Evolutionary conservation across 2,797 vertebrate species (phyloP).

Genomic region (Pitangus sulphuratus): DNA sequence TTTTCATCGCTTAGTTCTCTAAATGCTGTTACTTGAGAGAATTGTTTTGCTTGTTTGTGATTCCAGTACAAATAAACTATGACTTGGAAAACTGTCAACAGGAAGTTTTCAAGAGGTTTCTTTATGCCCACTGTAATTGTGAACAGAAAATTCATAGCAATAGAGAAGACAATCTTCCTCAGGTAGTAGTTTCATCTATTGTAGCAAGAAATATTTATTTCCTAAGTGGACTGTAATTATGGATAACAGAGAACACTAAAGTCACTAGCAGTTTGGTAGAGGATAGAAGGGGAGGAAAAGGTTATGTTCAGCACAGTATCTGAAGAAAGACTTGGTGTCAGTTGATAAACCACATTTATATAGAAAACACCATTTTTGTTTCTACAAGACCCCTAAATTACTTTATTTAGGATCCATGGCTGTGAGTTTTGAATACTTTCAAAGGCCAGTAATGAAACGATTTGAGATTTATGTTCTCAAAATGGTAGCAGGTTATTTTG

Average conservation of each 20-base stretch:
- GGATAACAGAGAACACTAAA: background rate
- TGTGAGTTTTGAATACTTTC: background rate
- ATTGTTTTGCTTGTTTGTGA: slow-evolving; percentile 72
- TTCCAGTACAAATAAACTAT: slow-evolving; percentile 75
- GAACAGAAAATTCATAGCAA: slow-evolving; percentile 49
- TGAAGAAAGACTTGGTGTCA: background rate
- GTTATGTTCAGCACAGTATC: background rate
- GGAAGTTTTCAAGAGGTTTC: slow-evolving; percentile 69
- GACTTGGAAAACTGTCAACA: slow-evolving; percentile 65
- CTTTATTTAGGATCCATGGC: background rate
- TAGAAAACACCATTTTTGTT: background rate
- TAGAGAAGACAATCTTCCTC: slow-evolving; percentile 23
- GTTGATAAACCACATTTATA: background rate
- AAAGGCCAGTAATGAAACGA: background rate
- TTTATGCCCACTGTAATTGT: slow-evolving; percentile 54
- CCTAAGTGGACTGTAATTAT: background rate
- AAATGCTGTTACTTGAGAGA: slow-evolving; percentile 68
- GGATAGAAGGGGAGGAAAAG: background rate
- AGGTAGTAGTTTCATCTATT: slow-evolving; percentile 11
- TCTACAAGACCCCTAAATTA: background rate
- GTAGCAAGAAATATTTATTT: background rate
- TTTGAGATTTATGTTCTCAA: background rate
- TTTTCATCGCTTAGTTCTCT: slow-evolving; percentile 65
- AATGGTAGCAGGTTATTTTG: background rate
- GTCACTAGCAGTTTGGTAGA: background rate